Percentiles rank a stretch among this genome's conserved stretches.
phyloP scores from a whole-genome alignment of 1,140 invertebrate species.

The Coelopa frigida region DNA sequence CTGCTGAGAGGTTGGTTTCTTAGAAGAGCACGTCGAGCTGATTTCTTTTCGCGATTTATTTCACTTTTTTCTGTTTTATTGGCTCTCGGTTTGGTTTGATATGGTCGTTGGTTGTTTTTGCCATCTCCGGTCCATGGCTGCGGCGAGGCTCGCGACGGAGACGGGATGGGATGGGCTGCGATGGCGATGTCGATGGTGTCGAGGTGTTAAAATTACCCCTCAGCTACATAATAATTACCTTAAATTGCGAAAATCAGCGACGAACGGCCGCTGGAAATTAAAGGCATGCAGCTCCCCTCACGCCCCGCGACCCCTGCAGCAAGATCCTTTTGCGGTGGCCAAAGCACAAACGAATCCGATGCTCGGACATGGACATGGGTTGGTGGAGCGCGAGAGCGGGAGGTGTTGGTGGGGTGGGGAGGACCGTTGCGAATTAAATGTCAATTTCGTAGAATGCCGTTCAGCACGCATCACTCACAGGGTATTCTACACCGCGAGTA shows the following conservation, averaged over 20 bases:
- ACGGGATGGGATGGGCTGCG: slow-evolving; percentile 14
- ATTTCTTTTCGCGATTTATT: neutral
- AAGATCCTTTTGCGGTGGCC: too few relatives aligned
- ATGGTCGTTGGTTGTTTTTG: neutral
- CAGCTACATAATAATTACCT: slow-evolving; percentile 45
- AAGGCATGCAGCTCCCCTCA: too few relatives aligned
- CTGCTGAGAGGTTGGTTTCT: neutral
- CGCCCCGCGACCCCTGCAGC: too few relatives aligned
- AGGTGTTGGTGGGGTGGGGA: too few relatives aligned
- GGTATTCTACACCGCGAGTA: too few relatives aligned
- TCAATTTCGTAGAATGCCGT: too few relatives aligned
- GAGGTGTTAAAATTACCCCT: slow-evolving; percentile 46
- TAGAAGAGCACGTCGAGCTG: neutral
- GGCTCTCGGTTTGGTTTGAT: slow-evolving; percentile 3
- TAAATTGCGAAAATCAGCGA: slow-evolving; percentile 44
- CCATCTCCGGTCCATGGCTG: neutral
- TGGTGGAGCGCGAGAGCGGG: too few relatives aligned
- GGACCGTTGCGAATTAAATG: too few relatives aligned
- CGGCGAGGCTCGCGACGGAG: slow-evolving; percentile 6
- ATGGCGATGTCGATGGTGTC: slow-evolving; percentile 41
- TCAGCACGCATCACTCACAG: too few relatives aligned
- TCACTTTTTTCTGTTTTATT: neutral
- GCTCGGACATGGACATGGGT: too few relatives aligned
- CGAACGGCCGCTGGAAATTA: too few relatives aligned
- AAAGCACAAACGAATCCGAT: too few relatives aligned